Evolutionary conservation across 1,140 invertebrate genomes (phyloP), one percentile per base, ranked within the genome.

Genomic region (Heliconius nattereri): DNA sequence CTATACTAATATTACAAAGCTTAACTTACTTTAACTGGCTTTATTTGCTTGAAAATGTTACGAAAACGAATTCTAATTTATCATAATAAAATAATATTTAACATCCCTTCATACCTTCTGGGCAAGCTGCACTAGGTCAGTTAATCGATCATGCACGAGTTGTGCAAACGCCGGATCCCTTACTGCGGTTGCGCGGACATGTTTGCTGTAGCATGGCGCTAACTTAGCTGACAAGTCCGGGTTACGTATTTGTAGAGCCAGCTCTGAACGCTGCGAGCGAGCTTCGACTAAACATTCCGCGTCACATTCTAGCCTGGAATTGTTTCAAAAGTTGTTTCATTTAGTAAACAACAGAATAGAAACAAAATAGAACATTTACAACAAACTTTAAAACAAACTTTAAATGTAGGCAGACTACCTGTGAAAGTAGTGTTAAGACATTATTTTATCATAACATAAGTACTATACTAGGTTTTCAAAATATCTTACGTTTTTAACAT

Each of bases 241-340:
- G 94, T 99, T 98, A 26, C 97, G 96, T 71, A 99, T 97, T 92
- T 99, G 98, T 57, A 99, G 93, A 9, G 98, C 98, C 52, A 98
- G 95, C 0, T 98, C 98, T 29, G 99, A 83, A 52, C 97, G 96
- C 40, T 97, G 95, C 91, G 99, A 99, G 72, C 99, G 96, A 85
- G 99, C 98, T 40, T 98, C 94, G 71, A 97, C 89, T 74, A 97
- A 96, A 92, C 99, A 99, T 83, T 98, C 98, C 70, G 98, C 98
- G 90, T 98, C 98, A 94, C 99, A 99, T 81, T 99, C 98, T 84
- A 99, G 92, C 13, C 97, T 97, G 85, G 2, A 57, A 20, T 6
- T 3, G 23, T 66, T 23, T 3, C n/a, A 9, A 57, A 54, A n/a
- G 40, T 45, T 45, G 19, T 52, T 52, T 35, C 32, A 35, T 35